A percentile compares a stretch with the other conserved stretches of the same genome.
These are phyloP conservation scores for Catharus bicknelli DNA, from an alignment of 2,113 vertebrate species.

Conservation along the genomic window DNA sequence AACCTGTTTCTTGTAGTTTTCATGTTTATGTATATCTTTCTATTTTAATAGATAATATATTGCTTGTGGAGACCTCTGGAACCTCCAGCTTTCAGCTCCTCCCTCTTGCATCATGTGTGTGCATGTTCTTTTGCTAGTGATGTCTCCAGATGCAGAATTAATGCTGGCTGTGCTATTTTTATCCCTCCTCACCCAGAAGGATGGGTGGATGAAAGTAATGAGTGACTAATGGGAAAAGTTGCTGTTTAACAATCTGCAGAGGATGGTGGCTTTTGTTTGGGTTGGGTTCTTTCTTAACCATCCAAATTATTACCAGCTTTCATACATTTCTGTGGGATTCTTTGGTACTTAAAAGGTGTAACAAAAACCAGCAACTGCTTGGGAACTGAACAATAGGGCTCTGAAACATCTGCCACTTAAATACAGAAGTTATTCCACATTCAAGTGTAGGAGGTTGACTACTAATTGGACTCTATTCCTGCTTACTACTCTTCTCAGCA, in stretches of 20 bases:
- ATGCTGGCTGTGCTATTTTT: slow-evolving; percentile 35
- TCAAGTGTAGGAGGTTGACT: neutral
- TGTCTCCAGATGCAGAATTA: slow-evolving; percentile 32
- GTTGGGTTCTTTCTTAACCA: slow-evolving; percentile 5
- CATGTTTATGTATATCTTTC: neutral
- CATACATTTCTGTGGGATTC: neutral
- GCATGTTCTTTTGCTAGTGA: neutral
- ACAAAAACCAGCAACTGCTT: neutral
- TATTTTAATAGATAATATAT: neutral
- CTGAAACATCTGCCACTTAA: neutral
- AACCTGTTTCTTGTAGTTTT: neutral
- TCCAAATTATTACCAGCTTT: neutral
- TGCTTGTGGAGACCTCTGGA: neutral
- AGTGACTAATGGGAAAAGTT: slow-evolving; percentile 32
- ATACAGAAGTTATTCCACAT: neutral
- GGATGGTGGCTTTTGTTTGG: slow-evolving; percentile 23
- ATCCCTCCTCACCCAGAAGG: slow-evolving; percentile 37
- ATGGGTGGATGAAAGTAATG: slow-evolving; percentile 50
- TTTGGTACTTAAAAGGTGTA: neutral
- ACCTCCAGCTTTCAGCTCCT: neutral
- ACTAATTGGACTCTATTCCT: neutral
- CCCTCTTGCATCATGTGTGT: neutral
- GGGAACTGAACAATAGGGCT: neutral
- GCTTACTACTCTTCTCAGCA: neutral
- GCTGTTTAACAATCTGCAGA: slow-evolving; percentile 1